phyloP scores from a whole-genome alignment of 1,140 invertebrate species.

The Laodelphax striatellus region DNA sequence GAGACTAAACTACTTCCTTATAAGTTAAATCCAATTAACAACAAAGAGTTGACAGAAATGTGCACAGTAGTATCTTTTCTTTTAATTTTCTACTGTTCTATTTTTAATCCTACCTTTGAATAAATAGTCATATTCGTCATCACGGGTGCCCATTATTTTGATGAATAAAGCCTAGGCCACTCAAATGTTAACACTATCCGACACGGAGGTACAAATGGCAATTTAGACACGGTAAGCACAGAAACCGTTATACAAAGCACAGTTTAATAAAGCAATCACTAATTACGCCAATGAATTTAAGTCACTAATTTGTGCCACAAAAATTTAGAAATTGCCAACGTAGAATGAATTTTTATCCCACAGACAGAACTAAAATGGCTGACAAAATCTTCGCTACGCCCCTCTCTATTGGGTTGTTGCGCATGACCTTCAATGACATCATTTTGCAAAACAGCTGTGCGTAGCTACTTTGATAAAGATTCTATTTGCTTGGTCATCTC shows the following conservation, averaged over 20 bases:
- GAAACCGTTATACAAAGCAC: no score
- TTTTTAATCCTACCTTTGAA: conserved; percentile 78
- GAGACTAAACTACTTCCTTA: no score
- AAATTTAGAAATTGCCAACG: conserved; percentile 8
- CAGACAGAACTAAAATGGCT: conserved; percentile 11
- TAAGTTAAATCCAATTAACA: no score
- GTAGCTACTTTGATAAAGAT: background rate
- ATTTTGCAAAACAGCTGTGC: conserved; percentile 8
- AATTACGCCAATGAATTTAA: no score
- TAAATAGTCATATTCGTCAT: conserved; percentile 99
- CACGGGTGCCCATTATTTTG: conserved; percentile 76
- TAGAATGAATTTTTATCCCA: background rate
- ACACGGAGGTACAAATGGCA: no score
- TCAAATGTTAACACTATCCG: background rate
- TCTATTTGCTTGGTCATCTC: no score
- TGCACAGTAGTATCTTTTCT: no score
- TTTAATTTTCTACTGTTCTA: no score
- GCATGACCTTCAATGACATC: conserved; percentile 13
- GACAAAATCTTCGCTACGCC: conserved; percentile 11
- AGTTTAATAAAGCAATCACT: no score
- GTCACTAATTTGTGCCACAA: background rate
- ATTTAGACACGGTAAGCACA: background rate
- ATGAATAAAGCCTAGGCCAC: background rate
- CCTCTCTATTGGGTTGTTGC: conserved; percentile 13
- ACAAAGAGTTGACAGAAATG: no score